Evolutionary conservation across 2,888 invertebrate species (phyloP).

Genomic region (Acrocyrtus sp.): DNA sequence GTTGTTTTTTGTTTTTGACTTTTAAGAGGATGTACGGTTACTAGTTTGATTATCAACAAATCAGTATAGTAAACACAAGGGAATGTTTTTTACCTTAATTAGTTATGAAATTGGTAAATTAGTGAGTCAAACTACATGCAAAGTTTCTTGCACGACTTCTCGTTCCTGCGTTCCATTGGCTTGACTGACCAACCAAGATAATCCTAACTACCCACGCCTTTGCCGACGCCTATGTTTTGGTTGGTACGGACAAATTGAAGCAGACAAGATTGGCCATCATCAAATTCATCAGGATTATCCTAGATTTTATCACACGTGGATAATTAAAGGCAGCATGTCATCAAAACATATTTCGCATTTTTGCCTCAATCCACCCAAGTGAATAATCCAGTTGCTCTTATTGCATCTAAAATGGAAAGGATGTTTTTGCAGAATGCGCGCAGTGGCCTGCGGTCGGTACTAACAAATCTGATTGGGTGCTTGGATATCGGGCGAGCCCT

Average conservation of each 20-base stretch:
- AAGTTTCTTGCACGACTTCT: background rate
- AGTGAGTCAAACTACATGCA: background rate
- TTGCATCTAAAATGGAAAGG: background rate
- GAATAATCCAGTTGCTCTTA: background rate
- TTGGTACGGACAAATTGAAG: background rate
- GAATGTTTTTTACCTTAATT: background rate
- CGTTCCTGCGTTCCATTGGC: background rate
- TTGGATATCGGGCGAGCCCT: too few relatives aligned
- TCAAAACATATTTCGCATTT: background rate
- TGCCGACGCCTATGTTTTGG: conserved; percentile 6
- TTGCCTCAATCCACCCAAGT: background rate
- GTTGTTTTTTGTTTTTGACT: background rate
- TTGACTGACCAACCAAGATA: background rate
- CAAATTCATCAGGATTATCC: background rate
- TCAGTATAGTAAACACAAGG: background rate
- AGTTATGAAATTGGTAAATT: background rate
- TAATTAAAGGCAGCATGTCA: background rate
- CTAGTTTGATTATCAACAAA: background rate
- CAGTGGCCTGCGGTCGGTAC: too few relatives aligned
- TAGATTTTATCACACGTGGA: background rate
- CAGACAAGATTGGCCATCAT: background rate
- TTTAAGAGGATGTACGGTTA: background rate
- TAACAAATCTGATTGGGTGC: too few relatives aligned
- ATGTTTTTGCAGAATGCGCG: too few relatives aligned
- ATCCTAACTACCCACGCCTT: conserved; percentile 17